Evolutionary conservation across 2,113 vertebrate genomes (phyloP), one percentile per base, ranked within the genome.

Genomic region (Pygoscelis adeliae): DNA sequence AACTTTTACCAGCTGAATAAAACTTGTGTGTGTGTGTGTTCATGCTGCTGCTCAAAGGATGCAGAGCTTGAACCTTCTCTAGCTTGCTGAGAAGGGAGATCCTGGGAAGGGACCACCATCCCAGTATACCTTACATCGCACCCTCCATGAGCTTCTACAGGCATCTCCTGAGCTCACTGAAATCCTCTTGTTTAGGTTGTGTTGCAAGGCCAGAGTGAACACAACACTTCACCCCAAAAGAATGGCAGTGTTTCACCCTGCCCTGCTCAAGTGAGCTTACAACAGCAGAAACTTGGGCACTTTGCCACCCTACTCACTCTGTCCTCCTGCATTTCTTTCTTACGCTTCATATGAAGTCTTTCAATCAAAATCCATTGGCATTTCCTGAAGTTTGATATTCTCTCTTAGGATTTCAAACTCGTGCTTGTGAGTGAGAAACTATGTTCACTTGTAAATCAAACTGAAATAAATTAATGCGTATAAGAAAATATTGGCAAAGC

Each of bases 331-430:
- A 23, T 40, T 80, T 89, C 38, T 29, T 62, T n/a, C 50, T 81
- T 52, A 42, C 0, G 0, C 29, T 72, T 69, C 62, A 23, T 22
- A 61, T 4, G 4, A 2, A 56, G 22, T 40, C 58, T 56, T 77
- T n/a, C 67, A 86, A 40, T 13, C 15, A 27, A 81, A 81, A 46
- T 55, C 49, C 32, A 25, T 22, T 69, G 20, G 27, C n/a, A 26
- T 38, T 71, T 78, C 25, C 58, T 55, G 4, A 40, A 59, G 26
- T 56, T 89, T 47, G 74, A 8, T 65, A 73, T 44, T 80, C 32
- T 40, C 23, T 36, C 69, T 77, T 7, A 50, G 29, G n/a, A 76
- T 65, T 93, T 89, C 20, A 29, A 73, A 46, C 30, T 61, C 9
- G 5, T 10, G 17, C 47, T 67, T 73, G 10, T n/a, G 36, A 62